These are phyloP conservation scores for Phlogophora meticulosa DNA, from an alignment of 2,888 invertebrate genomes.

Conservation along the genomic window DNA sequence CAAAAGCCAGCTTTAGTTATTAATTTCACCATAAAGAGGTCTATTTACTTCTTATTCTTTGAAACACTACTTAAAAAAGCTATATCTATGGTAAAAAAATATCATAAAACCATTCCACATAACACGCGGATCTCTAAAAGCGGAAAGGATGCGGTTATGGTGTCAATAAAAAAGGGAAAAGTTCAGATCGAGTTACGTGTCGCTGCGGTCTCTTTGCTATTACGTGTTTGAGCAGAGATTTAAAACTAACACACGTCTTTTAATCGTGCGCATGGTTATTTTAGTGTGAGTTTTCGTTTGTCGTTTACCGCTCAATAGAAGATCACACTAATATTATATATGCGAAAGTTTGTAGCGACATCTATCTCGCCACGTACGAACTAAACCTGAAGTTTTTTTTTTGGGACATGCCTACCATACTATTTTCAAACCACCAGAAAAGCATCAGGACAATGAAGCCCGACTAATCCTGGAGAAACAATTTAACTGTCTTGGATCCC, in stretches of 20 bases:
- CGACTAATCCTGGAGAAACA: too few species aligned
- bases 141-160: constrained; percentile 61
- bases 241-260: constrained; percentile 46
- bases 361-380: too few species aligned
- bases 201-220: constrained; percentile 44
- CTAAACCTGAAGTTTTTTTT: too few species aligned
- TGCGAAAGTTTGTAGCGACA: too few species aligned
- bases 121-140: constrained; percentile 29
- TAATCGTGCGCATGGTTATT: constrained; percentile 36
- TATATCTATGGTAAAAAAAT: background rate
- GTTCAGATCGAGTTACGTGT: constrained; percentile 53
- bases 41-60: background rate
- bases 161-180: constrained; percentile 59
- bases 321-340: background rate
- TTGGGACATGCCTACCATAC: too few species aligned
- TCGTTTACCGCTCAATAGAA: background rate
- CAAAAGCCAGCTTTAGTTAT: background rate
- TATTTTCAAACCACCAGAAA: too few species aligned
- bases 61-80: background rate
- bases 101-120: constrained; percentile 22
- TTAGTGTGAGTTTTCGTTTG: constrained; percentile 31
- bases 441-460: too few species aligned
- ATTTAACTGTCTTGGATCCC: too few species aligned
- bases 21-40: background rate
- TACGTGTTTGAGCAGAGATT: constrained; percentile 34